These are phyloP conservation scores for Anhinga anhinga DNA, from an alignment of 2,113 vertebrate species.

Conservation along the genomic window DNA sequence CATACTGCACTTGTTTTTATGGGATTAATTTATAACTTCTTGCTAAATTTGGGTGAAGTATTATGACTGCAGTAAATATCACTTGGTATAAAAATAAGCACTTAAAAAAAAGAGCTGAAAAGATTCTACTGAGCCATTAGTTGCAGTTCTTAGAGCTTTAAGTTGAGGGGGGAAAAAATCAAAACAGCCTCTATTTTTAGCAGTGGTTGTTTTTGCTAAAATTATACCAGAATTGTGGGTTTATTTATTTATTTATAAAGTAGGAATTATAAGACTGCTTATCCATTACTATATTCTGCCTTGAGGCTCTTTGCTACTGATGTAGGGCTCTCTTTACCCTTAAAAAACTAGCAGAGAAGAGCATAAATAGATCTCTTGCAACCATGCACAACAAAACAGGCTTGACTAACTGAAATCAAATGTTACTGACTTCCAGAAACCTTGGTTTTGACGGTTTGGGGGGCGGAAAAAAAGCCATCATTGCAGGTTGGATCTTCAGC, in stretches of 20 bases:
- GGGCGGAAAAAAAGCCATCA: rapidly evolving
- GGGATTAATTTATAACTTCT: constrained; percentile 2
- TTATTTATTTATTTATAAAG: background rate
- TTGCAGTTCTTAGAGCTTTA: background rate
- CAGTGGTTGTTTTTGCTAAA: background rate
- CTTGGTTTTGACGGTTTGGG: background rate
- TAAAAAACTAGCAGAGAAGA: background rate
- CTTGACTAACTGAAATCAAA: background rate
- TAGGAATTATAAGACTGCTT: background rate
- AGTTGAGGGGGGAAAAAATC: background rate
- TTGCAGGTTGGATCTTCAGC: background rate
- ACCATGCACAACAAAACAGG: background rate
- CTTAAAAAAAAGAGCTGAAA: background rate
- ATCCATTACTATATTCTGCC: background rate
- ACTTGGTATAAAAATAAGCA: constrained; percentile 29
- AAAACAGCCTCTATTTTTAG: constrained; percentile 1
- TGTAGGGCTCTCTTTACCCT: background rate
- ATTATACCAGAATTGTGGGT: background rate
- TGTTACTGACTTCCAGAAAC: background rate
- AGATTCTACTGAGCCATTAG: background rate
- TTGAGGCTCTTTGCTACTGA: background rate
- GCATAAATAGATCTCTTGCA: background rate
- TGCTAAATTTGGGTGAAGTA: constrained; percentile 30
- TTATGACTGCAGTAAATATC: constrained; percentile 2
- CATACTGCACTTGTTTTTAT: background rate